Percentiles rank a stretch among this genome's conserved stretches.
Evolutionary conservation across 2,888 invertebrate genomes (phyloP).

Genomic region (Chrysina gloriosa): DNA sequence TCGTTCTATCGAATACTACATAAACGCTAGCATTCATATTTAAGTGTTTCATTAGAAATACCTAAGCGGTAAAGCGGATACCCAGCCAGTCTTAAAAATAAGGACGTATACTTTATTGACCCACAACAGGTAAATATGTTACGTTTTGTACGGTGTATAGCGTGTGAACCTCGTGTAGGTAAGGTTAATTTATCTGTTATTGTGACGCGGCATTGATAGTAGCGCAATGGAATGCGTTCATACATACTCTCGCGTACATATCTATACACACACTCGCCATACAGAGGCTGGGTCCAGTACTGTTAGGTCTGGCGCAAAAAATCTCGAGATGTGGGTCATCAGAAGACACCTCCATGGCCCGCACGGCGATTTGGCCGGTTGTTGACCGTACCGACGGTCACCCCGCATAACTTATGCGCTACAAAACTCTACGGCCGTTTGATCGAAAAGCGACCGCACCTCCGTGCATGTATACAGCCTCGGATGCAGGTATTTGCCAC

Average conservation of each 20-base stretch:
- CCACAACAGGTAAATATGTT: slow-evolving; percentile 15
- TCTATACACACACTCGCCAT: slow-evolving; percentile 30
- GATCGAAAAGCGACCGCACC: slow-evolving; percentile 56
- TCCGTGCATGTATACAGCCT: slow-evolving; percentile 35
- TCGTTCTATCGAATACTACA: too few species aligned
- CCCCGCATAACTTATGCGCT: slow-evolving; percentile 55
- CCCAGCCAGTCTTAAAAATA: slow-evolving; percentile 6
- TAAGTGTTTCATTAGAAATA: background rate
- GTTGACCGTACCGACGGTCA: slow-evolving; percentile 60
- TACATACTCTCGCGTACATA: slow-evolving; percentile 32
- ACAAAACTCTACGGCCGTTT: slow-evolving; percentile 52
- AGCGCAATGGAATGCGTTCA: slow-evolving; percentile 51
- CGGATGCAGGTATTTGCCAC: too few species aligned
- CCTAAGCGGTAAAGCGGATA: background rate
- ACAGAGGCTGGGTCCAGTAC: slow-evolving; percentile 58
- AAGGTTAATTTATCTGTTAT: slow-evolving; percentile 42
- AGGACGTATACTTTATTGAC: slow-evolving; percentile 21
- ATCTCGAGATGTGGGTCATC: slow-evolving; percentile 58
- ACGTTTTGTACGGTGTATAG: slow-evolving; percentile 3
- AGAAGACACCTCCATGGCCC: slow-evolving; percentile 60
- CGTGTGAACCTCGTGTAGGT: slow-evolving; percentile 39
- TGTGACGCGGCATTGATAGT: slow-evolving; percentile 39
- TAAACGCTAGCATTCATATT: too few species aligned
- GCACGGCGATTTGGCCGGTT: slow-evolving; percentile 62
- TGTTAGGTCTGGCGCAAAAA: slow-evolving; percentile 58